Evolutionary conservation across 2,888 invertebrate genomes (phyloP), one percentile per base, ranked within the genome.

Genomic region (Halocaridina rubra): DNA sequence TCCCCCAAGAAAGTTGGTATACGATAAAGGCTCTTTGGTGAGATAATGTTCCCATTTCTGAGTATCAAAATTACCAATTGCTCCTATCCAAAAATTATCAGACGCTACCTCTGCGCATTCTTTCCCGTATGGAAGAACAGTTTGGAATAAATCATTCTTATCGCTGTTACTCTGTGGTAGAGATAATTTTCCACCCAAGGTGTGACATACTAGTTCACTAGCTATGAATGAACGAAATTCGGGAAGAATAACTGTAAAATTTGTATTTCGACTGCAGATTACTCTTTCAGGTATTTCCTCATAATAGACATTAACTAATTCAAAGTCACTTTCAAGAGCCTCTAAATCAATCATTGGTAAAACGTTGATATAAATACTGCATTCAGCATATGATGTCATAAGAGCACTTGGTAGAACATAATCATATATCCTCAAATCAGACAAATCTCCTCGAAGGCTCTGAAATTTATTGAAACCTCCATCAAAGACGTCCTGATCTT

Each of bases 401-500:
- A 39, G 22, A 3, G 19, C 10, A 2, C 16, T n/a, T 7, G 74
- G 33, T 8, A 75, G 53, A 27, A 53, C 24, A 5, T 24, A 46
- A 8, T 22, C 33, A 59, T 74, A 80, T 5, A 80, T 7, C 33
- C 59, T 59, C 22, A 80, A 10, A 29, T 80, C 74, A 10, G 61
- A 29, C 32, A 80, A 16, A 5, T 10, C 22, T 0, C 72, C 80
- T 1, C 7, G 24, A 27, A 80, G 57, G 19, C 74, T 80, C 39
- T 80, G 59, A n/a, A 33, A 32, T 32, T 27, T 22, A 19, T 74
- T 80, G 72, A 61, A 33, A 8, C 39, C 72, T 2, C 33, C 74
- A 3, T 33, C 61, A 1, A 24, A 2, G 24, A 27, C 19, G 80
- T 80, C 80, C 46, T 80, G 80, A 30, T 80, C 80, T 24, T 80